These are phyloP conservation scores for Synergus gifuensis DNA, from an alignment of 2,888 invertebrate genomes.

Conservation along the genomic window DNA sequence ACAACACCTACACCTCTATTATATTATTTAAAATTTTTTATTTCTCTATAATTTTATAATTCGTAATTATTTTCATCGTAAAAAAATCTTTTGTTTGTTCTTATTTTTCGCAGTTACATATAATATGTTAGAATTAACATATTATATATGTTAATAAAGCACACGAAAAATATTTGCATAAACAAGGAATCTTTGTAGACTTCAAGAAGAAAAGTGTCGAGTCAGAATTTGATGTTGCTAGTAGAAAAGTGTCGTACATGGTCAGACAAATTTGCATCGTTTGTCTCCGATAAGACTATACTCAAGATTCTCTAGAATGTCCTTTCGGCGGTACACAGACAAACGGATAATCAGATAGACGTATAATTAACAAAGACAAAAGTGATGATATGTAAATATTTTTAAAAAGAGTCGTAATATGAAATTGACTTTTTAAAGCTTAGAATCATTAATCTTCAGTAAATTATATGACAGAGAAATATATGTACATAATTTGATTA, in stretches of 20 bases:
- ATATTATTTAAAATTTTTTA: too few relatives aligned
- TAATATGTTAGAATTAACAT: too few relatives aligned
- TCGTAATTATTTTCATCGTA: too few relatives aligned
- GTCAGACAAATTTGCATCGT: slow-evolving; percentile 34
- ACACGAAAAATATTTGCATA: background rate
- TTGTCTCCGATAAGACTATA: slow-evolving; percentile 24
- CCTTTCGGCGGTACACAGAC: background rate
- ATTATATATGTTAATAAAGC: background rate
- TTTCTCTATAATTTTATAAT: too few relatives aligned
- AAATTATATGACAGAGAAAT: background rate
- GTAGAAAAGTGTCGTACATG: slow-evolving; percentile 31
- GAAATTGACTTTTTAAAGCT: slow-evolving; percentile 31
- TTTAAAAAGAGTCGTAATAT: background rate
- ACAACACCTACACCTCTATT: too few relatives aligned
- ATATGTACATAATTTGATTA: slow-evolving; percentile 14
- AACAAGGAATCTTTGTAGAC: background rate
- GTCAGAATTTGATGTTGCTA: slow-evolving; percentile 22
- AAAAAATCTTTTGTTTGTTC: too few relatives aligned
- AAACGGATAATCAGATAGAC: slow-evolving; percentile 6
- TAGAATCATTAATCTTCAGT: slow-evolving; percentile 27
- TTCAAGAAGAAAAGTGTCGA: background rate
- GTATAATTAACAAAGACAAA: slow-evolving; percentile 17
- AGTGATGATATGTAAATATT: background rate
- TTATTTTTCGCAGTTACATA: too few relatives aligned
- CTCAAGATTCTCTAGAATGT: slow-evolving; percentile 23